These are phyloP conservation scores for Hirtodrosophila cameraria DNA, from an alignment of 2,888 invertebrate species.

Conservation along the genomic window DNA sequence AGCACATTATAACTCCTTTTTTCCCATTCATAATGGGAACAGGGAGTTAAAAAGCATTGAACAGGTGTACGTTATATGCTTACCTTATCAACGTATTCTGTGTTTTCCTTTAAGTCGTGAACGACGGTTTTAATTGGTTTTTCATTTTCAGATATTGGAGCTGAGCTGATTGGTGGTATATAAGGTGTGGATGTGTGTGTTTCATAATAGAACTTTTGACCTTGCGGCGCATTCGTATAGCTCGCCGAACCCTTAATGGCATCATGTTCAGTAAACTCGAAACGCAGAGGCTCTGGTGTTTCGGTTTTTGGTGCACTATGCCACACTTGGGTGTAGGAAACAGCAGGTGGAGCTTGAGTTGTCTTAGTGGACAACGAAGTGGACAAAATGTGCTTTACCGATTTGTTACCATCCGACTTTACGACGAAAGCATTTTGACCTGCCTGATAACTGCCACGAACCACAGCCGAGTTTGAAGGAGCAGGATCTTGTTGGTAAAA, in stretches of 20 bases:
- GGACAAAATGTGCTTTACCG: constrained; percentile 75
- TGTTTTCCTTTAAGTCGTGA: constrained; percentile 73
- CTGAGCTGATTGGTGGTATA: constrained; percentile 22
- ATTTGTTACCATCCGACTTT: constrained; percentile 80
- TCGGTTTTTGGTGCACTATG: constrained; percentile 53
- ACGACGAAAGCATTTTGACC: constrained; percentile 80
- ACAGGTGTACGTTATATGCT: constrained; percentile 25
- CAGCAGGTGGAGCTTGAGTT: constrained; percentile 36
- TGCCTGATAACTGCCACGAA: constrained; percentile 80
- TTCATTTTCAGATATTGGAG: constrained; percentile 22
- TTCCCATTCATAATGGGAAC: too few relatives aligned
- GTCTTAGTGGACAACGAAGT: constrained; percentile 53
- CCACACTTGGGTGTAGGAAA: constrained; percentile 51
- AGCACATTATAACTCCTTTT: too few relatives aligned
- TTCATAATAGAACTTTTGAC: constrained; percentile 57
- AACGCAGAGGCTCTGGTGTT: constrained; percentile 79
- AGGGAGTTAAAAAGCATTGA: too few relatives aligned
- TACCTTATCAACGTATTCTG: constrained; percentile 70
- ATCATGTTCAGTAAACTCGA: constrained; percentile 83
- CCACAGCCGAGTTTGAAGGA: constrained; percentile 60
- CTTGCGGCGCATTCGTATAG: constrained; percentile 78
- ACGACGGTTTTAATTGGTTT: constrained; percentile 45
- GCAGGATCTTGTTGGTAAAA: constrained; percentile 73
- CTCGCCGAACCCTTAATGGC: constrained; percentile 76
- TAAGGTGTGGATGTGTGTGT: constrained; percentile 46